A percentile compares a stretch with the other conserved stretches of the same genome.
Evolutionary conservation across 2,797 vertebrate genomes (phyloP).

Genomic region (Micromesistius poutassou): DNA sequence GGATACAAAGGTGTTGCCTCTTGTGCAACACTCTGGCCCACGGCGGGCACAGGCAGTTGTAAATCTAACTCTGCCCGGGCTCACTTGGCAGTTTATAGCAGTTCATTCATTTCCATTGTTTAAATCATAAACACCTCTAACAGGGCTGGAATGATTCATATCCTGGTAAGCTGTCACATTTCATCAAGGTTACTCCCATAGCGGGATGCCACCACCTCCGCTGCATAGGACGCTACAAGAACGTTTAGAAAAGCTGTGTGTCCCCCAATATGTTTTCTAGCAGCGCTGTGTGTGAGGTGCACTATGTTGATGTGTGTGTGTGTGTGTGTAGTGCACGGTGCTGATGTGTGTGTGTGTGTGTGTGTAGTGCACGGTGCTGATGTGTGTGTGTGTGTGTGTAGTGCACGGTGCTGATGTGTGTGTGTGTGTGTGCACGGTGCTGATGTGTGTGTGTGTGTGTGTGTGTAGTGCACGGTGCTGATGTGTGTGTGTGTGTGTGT

Average conservation of each 20-base stretch:
- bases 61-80: neutral
- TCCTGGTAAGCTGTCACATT: neutral
- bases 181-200: neutral
- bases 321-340: no score
- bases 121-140: conserved; percentile 2
- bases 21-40: neutral
- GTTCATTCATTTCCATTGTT: neutral
- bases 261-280: no score
- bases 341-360: no score
- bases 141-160: neutral
- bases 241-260: neutral
- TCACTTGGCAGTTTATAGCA: neutral
- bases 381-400: no score
- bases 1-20: neutral
- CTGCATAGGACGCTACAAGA: neutral
- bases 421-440: no score
- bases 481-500: no score
- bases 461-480: no score
- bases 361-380: no score
- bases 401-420: no score
- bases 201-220: neutral
- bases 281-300: no score
- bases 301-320: no score
- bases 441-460: no score
- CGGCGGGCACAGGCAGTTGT: neutral